Conservation (phyloP, 92 coral and sea anemone genomes). For the Epizoanthus scotinus region DNA sequence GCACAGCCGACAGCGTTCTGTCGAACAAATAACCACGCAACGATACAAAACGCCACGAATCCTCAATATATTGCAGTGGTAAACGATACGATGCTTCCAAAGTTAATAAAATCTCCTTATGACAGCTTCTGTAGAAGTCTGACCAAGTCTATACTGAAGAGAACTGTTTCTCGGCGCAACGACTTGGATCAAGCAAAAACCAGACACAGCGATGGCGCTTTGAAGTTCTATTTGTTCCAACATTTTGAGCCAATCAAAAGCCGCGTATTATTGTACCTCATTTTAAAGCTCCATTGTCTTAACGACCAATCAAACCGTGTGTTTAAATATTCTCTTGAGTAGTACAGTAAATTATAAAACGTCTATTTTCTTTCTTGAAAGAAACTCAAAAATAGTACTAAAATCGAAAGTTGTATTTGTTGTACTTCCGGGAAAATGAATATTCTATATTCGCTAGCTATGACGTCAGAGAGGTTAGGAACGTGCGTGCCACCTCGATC, state of each 20-base stretch:
- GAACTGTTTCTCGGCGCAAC: conserved; percentile 7
- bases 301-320: not conserved
- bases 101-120: not conserved
- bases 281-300: not conserved
- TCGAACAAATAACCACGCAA: conserved; percentile 34
- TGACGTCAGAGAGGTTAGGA: not conserved
- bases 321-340: not conserved
- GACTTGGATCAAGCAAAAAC: conserved; percentile 20
- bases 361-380: not conserved
- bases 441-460: not conserved
- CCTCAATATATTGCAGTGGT: not conserved
- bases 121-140: not conserved
- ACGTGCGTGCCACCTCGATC: not conserved
- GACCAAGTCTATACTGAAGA: conserved; percentile 17
- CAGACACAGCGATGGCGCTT: conserved; percentile 7
- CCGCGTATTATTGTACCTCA: not conserved
- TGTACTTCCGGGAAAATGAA: not conserved
- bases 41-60: not conserved
- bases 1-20: not conserved
- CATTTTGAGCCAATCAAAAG: conserved; percentile 19
- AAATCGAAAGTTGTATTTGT: not conserved
- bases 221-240: conserved; percentile 9
- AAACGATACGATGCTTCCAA: not conserved
- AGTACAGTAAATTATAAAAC: too few species aligned
- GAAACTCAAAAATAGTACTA: not conserved